Evolutionary conservation across 2,797 vertebrate genomes (phyloP).

Genomic region (Sitta carolinensis): DNA sequence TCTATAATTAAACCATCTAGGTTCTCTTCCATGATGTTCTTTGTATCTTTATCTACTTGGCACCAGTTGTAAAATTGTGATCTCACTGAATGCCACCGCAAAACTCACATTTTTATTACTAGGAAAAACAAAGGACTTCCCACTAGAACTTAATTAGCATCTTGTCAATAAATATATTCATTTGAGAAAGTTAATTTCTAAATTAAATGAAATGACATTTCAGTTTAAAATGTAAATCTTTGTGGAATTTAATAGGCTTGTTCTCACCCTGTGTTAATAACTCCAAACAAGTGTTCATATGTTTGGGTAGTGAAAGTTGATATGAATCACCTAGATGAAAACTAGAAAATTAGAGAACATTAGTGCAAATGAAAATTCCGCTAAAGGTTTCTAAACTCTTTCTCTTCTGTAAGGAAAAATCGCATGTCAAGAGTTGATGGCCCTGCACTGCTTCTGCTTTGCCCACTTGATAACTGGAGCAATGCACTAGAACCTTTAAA

Average conservation of each 20-base stretch:
- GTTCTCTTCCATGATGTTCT: background rate
- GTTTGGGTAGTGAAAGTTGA: background rate
- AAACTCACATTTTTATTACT: background rate
- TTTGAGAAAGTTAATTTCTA: background rate
- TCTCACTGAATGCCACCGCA: background rate
- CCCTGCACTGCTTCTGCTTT: background rate
- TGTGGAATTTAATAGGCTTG: background rate
- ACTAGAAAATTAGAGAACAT: background rate
- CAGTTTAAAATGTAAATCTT: background rate
- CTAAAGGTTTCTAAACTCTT: background rate
- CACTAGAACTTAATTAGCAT: background rate
- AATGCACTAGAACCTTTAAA: background rate
- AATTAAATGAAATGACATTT: background rate
- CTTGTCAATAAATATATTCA: background rate
- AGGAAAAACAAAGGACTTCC: background rate
- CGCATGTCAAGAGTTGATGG: background rate
- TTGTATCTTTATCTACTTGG: background rate
- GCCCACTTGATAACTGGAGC: background rate
- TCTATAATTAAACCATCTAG: background rate
- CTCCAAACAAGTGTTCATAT: background rate
- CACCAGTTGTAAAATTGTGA: background rate
- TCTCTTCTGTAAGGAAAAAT: background rate
- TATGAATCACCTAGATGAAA: background rate
- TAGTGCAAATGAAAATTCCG: background rate
- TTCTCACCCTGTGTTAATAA: background rate